Evolutionary conservation across 1,140 invertebrate genomes (phyloP), one percentile per base, ranked within the genome.

Genomic region (Leptopilina boulardi): DNA sequence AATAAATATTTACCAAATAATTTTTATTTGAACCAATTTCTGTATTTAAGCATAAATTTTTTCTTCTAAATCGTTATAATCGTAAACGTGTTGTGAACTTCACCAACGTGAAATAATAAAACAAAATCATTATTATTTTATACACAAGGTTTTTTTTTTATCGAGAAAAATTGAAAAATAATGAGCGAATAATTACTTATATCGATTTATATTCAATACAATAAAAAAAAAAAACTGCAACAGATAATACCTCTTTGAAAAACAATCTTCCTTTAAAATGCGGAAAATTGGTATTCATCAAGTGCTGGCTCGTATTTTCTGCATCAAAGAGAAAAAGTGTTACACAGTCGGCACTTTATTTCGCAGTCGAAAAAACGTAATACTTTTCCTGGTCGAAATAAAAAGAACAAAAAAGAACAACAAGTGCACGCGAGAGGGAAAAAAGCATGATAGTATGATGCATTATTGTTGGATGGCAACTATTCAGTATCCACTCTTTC

Each of bases 291-390:
- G 23, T 66, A 30, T 66, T 66, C 59, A 26, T 66, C 59, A 30
- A 26, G 15, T 66, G 26, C 23, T 30, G 13, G 3, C 26, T 34
- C 59, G 26, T 26, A 66, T 30, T 66, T 30, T 66, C 59, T 66
- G 11, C 59, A 30, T 66, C 59, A 66, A 66, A 66, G 59, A 9
- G 59, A 66, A 66, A 66, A 66, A 66, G 26, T 34, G 59, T 66
- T 66, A 30, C 23, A 66, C 23, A 66, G 59, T 23, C 15, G 23
- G n/a, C 23, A 66, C 15, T 30, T 30, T 66, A 66, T 66, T 66
- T 66, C 13, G 23, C 26, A 30, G 11, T 66, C 21, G 26, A 66
- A 59, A 59, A 66, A 66, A 66, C 23, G 11, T n/a, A 66, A 66
- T 66, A 66, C 26, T 30, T 30, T 30, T 66, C 56, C 23, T 66